These are phyloP conservation scores for Pygoscelis adeliae DNA, from an alignment of 2,113 vertebrate species.

Conservation along the genomic window DNA sequence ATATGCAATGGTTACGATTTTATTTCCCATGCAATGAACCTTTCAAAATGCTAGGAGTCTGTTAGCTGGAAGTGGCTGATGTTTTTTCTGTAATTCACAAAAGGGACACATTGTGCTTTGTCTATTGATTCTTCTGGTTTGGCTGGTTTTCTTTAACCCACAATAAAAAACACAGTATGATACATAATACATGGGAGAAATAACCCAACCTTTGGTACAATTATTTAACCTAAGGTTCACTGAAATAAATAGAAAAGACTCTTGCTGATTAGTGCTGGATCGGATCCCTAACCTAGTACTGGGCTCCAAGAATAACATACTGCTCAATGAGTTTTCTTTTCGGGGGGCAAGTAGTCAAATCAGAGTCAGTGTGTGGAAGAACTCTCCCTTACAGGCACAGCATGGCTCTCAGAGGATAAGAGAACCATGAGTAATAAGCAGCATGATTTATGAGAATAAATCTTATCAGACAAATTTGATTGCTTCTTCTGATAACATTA, in stretches of 20 bases:
- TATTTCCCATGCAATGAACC: constrained; percentile 16
- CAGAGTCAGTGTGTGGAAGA: neutral
- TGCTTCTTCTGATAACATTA: constrained; percentile 42
- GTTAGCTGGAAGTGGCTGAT: neutral
- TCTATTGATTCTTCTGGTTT: neutral
- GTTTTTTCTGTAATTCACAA: neutral
- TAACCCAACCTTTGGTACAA: neutral
- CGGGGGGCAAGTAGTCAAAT: neutral
- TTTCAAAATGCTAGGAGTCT: neutral
- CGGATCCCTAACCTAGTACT: neutral
- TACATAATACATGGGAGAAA: neutral
- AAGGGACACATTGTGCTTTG: neutral
- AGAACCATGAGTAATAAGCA: neutral
- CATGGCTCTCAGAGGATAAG: neutral
- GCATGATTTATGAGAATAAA: constrained; percentile 31
- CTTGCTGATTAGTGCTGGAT: neutral
- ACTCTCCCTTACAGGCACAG: neutral
- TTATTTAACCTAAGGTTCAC: neutral
- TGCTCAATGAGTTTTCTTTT: neutral
- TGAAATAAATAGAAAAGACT: neutral
- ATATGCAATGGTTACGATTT: neutral
- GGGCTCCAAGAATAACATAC: neutral
- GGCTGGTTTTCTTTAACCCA: neutral
- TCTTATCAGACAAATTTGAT: constrained; percentile 44
- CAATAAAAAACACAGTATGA: neutral